phyloP scores from a whole-genome alignment of 2,113 vertebrate genomes.

The Ammodramus savannarum region DNA sequence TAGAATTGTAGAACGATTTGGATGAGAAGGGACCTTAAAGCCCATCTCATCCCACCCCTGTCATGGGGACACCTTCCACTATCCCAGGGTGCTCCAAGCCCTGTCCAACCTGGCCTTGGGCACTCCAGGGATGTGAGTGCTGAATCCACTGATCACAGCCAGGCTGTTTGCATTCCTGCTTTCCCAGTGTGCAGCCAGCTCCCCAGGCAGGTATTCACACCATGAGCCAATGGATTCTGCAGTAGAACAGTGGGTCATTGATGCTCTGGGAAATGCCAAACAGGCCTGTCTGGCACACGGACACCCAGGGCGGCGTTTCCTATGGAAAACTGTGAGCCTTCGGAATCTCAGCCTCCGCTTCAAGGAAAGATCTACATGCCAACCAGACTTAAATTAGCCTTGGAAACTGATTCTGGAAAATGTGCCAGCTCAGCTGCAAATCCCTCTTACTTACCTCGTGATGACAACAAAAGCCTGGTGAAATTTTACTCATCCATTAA shows the following conservation, averaged over 20 bases:
- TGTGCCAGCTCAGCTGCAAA: conserved; percentile 52
- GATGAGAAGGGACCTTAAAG: neutral
- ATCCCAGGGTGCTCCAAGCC: neutral
- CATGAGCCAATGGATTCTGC: neutral
- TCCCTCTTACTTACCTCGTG: conserved; percentile 14
- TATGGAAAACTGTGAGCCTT: conserved; percentile 54
- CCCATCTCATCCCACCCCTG: neutral
- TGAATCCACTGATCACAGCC: neutral
- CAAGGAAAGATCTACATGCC: conserved; percentile 27
- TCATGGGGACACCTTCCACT: neutral
- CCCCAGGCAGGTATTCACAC: neutral
- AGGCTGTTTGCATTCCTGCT: neutral
- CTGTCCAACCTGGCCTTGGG: neutral
- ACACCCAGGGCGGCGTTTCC: neutral
- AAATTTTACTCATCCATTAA: conserved; percentile 43
- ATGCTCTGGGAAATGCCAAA: neutral
- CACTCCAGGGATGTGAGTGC: neutral
- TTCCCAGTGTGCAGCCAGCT: neutral
- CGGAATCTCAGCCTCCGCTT: conserved; percentile 4
- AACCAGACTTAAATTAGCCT: conserved; percentile 18
- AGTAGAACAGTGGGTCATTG: neutral
- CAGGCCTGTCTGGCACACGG: neutral
- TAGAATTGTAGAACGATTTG: neutral
- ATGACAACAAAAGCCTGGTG: conserved; percentile 39
- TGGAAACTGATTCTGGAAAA: conserved; percentile 39